phyloP scores from a whole-genome alignment of 2,113 vertebrate genomes.

The Perccottus glenii region DNA sequence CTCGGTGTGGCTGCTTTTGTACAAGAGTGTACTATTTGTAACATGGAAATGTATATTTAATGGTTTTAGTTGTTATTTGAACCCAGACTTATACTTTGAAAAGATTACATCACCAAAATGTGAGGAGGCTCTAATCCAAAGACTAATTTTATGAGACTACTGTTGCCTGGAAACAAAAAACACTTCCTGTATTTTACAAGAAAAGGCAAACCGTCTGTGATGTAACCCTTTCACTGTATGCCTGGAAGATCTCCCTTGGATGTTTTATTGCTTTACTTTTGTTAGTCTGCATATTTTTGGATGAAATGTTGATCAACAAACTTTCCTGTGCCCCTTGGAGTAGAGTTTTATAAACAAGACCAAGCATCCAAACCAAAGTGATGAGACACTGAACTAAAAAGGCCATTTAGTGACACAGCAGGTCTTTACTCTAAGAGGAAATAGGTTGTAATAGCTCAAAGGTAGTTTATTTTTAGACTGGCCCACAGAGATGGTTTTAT shows the following conservation, averaged over 20 bases:
- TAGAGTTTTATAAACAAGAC: slow-evolving; percentile 45
- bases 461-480: slow-evolving; percentile 47
- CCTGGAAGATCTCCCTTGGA: slow-evolving; percentile 51
- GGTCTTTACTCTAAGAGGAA: slow-evolving; percentile 30
- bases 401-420: slow-evolving; percentile 27
- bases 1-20: slow-evolving; percentile 51
- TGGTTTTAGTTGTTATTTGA: slow-evolving; percentile 59
- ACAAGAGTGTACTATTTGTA: slow-evolving; percentile 62
- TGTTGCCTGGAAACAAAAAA: slow-evolving; percentile 73
- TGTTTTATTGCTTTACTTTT: slow-evolving; percentile 58
- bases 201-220: slow-evolving; percentile 55
- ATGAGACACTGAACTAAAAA: slow-evolving; percentile 4
- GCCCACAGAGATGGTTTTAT: slow-evolving; percentile 47
- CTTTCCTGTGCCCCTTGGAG: slow-evolving; percentile 19
- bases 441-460: slow-evolving; percentile 12
- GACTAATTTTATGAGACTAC: slow-evolving; percentile 57
- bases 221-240: slow-evolving; percentile 61
- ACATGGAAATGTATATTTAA: slow-evolving; percentile 68
- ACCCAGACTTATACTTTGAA: slow-evolving; percentile 52
- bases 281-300: slow-evolving; percentile 38
- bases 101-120: slow-evolving; percentile 56
- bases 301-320: slow-evolving; percentile 12
- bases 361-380: slow-evolving; percentile 75
- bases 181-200: slow-evolving; percentile 41
- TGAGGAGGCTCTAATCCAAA: slow-evolving; percentile 59